Evolutionary conservation across 2,113 vertebrate species (phyloP), one percentile per base, ranked within the genome.

Genomic region (Axis porcinus): DNA sequence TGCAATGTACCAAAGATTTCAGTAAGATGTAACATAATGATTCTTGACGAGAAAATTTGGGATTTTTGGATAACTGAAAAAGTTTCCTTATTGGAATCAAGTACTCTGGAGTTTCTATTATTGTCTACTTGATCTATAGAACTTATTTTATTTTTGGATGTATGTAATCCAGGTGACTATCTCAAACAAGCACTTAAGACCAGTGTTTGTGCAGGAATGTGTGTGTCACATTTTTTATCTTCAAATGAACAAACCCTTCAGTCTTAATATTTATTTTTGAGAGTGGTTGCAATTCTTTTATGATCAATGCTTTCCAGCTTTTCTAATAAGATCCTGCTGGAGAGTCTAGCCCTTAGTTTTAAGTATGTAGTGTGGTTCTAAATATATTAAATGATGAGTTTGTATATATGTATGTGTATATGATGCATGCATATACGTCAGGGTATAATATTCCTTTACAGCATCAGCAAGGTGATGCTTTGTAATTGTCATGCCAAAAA

Each of bases 101-200:
- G 45, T 86, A 64, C 10, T 97, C 93, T 94, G 50, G 97, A 87
- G 70, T 94, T 98, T 98, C 87, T 92, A 62, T 97, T 96, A 67
- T 43, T 96, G 6, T 91, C 0, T 28, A 45, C 93, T 52, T 98
- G 95, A 98, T 60, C 83, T 98, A 64, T 95, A 96, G 92, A 86
- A 96, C 97, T 82, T 82, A 67, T 97, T 97, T 95, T 98, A 92
- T 97, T 88, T 98, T 93, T 60, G 70, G 28, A 93, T 96, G 94
- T 95, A 87, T 97, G 89, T 97, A 95, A 97, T 97, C 95, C 58
- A 94, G 91, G n/a, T 85, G 45, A 25, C 52, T 97, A 67, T 86
- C 88, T 94, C 60, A 64, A 62, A 87, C 54, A 95, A 95, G 83
- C 64, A 78, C 57, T n/a, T 62, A 74, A 97, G 92, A 94, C 74